phyloP scores from a whole-genome alignment of 1,140 invertebrate genomes.

The Lordiphosa collinella region DNA sequence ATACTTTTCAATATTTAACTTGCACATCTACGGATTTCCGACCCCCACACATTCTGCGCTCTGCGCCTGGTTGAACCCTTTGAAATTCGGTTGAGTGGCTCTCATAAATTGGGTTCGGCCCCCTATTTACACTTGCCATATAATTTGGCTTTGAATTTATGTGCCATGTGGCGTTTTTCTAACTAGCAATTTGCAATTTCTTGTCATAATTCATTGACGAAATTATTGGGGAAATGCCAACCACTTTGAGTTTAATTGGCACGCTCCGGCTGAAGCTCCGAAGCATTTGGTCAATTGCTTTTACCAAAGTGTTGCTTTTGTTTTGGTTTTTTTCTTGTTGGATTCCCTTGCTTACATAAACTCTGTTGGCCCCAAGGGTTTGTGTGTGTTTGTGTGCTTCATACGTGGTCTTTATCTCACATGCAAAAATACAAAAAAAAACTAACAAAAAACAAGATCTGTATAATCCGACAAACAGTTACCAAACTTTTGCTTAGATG shows the following conservation, averaged over 20 bases:
- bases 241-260: conserved; percentile 56
- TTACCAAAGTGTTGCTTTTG: conserved; percentile 1
- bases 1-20: conserved; percentile 61
- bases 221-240: conserved; percentile 46
- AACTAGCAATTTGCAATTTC: conserved; percentile 65
- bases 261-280: conserved; percentile 28
- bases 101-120: conserved; percentile 14
- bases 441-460: conserved; percentile 9
- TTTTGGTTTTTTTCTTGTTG: conserved; percentile 4
- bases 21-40: conserved; percentile 51
- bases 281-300: conserved; percentile 41
- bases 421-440: conserved; percentile 7
- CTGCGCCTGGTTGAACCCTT: conserved; percentile 24
- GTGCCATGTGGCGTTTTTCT: conserved; percentile 35
- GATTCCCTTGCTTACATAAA: conserved; percentile 29
- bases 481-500: conserved; percentile 39
- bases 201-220: conserved; percentile 68
- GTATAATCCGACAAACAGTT: conserved; percentile 57
- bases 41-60: conserved; percentile 14
- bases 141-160: conserved; percentile 65
- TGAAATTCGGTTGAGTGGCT: conserved; percentile 26
- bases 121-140: conserved; percentile 33
- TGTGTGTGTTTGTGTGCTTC: conserved; percentile 10
- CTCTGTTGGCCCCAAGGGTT: conserved; percentile 15
- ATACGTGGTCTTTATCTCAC: conserved; percentile 51